Conservation (phyloP, 1,140 invertebrate species). For the Conus betulinus region DNA sequence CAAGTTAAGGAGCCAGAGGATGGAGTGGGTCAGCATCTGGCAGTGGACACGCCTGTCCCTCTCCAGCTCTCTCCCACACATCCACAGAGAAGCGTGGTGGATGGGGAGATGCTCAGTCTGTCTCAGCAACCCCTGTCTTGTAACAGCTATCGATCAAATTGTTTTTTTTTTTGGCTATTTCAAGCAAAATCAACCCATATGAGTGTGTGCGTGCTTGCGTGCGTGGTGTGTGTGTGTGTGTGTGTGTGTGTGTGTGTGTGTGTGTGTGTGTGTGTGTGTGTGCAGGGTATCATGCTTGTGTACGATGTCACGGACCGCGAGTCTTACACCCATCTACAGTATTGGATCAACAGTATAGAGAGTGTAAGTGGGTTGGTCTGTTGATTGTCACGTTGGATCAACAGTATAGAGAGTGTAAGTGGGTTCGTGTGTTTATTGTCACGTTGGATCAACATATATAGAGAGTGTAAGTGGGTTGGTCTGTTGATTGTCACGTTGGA, state of each 20-base stretch:
- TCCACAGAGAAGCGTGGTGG: too few species aligned
- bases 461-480: conserved; percentile 56
- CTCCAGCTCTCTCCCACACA: too few species aligned
- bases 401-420: conserved; percentile 65
- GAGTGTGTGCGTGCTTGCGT: not conserved
- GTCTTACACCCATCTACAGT: conserved; percentile 62
- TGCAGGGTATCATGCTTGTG: conserved; percentile 67
- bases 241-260: conserved; percentile 10
- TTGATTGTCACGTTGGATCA: conserved; percentile 19
- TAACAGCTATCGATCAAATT: too few species aligned
- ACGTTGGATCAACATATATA: conserved; percentile 68
- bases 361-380: conserved; percentile 50
- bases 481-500: conserved; percentile 45
- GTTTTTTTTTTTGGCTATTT: too few species aligned
- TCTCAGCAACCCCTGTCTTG: too few species aligned
- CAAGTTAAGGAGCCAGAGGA: too few species aligned
- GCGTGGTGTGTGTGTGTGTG: not conserved
- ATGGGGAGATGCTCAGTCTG: too few species aligned
- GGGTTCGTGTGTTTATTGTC: conserved; percentile 30
- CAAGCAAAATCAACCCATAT: too few species aligned
- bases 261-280: not conserved
- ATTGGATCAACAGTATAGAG: conserved; percentile 68
- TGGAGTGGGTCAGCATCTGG: too few species aligned
- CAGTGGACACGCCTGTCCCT: too few species aligned
- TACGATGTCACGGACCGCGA: conserved; percentile 68